Evolutionary conservation across 2,113 vertebrate genomes (phyloP), one percentile per base, ranked within the genome.

Genomic region (Dipodomys stephensi): DNA sequence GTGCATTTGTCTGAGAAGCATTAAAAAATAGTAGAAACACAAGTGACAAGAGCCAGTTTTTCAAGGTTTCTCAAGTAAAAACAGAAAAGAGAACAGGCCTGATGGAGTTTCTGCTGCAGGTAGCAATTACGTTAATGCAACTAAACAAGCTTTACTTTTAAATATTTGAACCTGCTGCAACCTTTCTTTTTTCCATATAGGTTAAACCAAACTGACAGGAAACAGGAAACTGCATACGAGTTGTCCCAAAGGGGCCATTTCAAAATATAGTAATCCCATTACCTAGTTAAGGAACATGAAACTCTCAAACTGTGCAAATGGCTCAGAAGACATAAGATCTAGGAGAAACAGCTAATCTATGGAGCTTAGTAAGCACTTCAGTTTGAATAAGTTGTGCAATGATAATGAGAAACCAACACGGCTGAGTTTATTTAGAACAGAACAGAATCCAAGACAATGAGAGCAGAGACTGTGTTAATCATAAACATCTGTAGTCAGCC

Each of bases 191-290:
- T 85, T 71, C 30, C n/a, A 57, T 84, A 30, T 91, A 92, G 94
- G 90, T 94, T 98, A 97, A 98, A 96, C 97, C 88, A 93, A 92
- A 71, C 91, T 91, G 96, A 96, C 95, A 93, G 95, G 96, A 97
- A 98, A 97, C 92, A 96, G 95, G 97, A 97, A 97, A 96, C 93
- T 96, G 94, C 94, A 82, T 84, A 89, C 96, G 83, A 71, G 67
- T 89, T 87, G 88, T 97, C 96, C 97, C 97, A 95, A 87, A 94
- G 93, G 97, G 95, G 92, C 83, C 92, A 90, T 96, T 97, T 97
- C 83, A 94, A 96, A 97, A 96, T 96, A 96, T 65, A 83, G 46
- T 90, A 88, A 96, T 86, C 88, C 90, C 88, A 95, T 95, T 96
- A 96, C 79, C 88, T 93, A 83, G 44, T 94, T 95, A 96, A 77